phyloP scores from a whole-genome alignment of 1,140 invertebrate species.

The Chymomyza costata region DNA sequence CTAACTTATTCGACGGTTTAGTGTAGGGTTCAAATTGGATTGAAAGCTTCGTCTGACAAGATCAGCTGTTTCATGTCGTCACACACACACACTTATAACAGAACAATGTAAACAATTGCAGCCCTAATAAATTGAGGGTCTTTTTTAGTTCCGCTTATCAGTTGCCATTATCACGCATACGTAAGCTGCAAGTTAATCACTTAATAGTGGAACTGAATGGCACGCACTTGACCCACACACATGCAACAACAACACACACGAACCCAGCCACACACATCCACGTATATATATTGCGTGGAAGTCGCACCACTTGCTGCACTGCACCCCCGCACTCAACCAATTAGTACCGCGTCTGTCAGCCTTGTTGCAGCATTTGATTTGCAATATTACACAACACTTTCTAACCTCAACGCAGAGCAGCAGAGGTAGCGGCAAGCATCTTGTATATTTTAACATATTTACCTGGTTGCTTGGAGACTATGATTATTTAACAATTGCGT shows the following conservation, averaged over 20 bases:
- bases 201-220: conserved; percentile 24
- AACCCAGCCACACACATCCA: conserved; percentile 8
- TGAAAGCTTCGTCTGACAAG: too few relatives aligned
- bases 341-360: not conserved
- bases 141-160: conserved; percentile 40
- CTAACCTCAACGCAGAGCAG: conserved; percentile 55
- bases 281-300: conserved; percentile 6
- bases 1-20: too few relatives aligned
- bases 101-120: conserved; percentile 53
- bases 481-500: conserved; percentile 32
- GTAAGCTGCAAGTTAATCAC: conserved; percentile 22
- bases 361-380: conserved; percentile 38
- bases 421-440: not conserved
- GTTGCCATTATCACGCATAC: conserved; percentile 49
- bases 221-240: conserved; percentile 24
- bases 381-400: conserved; percentile 72
- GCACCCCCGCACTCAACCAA: not conserved
- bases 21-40: too few relatives aligned
- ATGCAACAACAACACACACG: conserved; percentile 34
- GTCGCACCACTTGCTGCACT: conserved; percentile 2
- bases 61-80: not conserved
- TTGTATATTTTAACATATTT: conserved; percentile 9
- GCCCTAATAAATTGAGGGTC: too few relatives aligned
- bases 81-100: too few relatives aligned
- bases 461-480: conserved; percentile 52